phyloP scores from a whole-genome alignment of 1,140 invertebrate species.

The Dinoponera quadriceps region DNA sequence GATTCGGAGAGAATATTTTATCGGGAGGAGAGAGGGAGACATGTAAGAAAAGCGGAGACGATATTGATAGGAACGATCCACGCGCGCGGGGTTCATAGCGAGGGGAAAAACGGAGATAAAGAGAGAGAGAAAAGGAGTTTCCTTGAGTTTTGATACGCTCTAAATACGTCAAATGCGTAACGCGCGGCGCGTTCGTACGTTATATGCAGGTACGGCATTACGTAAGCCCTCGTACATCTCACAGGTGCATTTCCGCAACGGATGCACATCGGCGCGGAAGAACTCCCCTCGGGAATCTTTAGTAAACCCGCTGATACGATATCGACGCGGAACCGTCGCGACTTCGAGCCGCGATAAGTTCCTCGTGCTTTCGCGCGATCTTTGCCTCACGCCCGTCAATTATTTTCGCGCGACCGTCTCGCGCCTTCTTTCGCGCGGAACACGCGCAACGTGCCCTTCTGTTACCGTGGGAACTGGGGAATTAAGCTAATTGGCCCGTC shows the following conservation, averaged over 20 bases:
- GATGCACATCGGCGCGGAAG: conserved; percentile 36
- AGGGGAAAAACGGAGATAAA: not conserved
- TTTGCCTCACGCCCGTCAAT: conserved; percentile 1
- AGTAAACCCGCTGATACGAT: conserved; percentile 50
- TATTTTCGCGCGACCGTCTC: not conserved
- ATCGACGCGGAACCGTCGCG: conserved; percentile 28
- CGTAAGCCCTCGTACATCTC: conserved; percentile 24
- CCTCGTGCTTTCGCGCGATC: conserved; percentile 2
- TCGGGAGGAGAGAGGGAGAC: conserved; percentile 16
- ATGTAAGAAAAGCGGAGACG: not conserved
- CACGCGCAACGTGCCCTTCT: too few species aligned
- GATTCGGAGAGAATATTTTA: conserved; percentile 56
- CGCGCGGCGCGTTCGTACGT: not conserved
- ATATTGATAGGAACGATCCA: conserved; percentile 31
- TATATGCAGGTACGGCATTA: not conserved
- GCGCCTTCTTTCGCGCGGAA: not conserved
- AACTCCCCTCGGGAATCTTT: conserved; percentile 41
- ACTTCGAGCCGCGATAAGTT: conserved; percentile 34
- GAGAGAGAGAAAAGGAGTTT: not conserved
- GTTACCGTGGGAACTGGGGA: too few species aligned
- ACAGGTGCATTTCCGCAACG: conserved; percentile 44
- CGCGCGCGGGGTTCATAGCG: not conserved
- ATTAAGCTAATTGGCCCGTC: too few species aligned
- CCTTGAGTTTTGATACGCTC: conserved; percentile 23
- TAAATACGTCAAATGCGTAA: conserved; percentile 58